phyloP scores from a whole-genome alignment of 1,140 invertebrate genomes.

The Paraescarpia echinospica region DNA sequence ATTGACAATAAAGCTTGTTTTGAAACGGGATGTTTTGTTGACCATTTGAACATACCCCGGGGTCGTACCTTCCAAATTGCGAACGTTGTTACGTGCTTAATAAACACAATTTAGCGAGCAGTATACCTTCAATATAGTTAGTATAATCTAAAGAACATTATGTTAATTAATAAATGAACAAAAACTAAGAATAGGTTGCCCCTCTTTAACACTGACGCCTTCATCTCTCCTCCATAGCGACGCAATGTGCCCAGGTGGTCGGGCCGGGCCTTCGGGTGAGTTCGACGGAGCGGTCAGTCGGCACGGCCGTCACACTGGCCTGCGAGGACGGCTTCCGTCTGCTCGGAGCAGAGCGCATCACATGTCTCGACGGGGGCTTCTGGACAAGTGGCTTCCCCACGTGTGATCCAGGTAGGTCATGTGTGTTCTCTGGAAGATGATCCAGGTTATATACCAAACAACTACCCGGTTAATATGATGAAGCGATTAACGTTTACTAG shows the following conservation, averaged over 20 bases:
- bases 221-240: neutral
- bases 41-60: too few species aligned
- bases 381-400: neutral
- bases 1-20: too few species aligned
- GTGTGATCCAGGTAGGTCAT: neutral
- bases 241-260: neutral
- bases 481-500: neutral
- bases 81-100: too few species aligned
- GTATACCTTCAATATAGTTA: too few species aligned
- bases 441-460: neutral
- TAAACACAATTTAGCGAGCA: too few species aligned
- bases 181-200: too few species aligned
- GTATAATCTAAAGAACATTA: too few species aligned
- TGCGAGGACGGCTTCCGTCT: slow-evolving; percentile 2
- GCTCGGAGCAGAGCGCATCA: neutral
- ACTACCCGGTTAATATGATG: neutral
- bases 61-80: too few species aligned
- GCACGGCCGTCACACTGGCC: neutral
- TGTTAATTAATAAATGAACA: too few species aligned
- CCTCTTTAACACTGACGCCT: too few species aligned
- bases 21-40: too few species aligned
- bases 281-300: neutral
- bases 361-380: neutral
- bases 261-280: neutral
- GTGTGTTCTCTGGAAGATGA: neutral